Base-by-base conservation (phyloP, 2,888 invertebrate genomes). In the Scaptodrosophila latifasciaeformis region DNA sequence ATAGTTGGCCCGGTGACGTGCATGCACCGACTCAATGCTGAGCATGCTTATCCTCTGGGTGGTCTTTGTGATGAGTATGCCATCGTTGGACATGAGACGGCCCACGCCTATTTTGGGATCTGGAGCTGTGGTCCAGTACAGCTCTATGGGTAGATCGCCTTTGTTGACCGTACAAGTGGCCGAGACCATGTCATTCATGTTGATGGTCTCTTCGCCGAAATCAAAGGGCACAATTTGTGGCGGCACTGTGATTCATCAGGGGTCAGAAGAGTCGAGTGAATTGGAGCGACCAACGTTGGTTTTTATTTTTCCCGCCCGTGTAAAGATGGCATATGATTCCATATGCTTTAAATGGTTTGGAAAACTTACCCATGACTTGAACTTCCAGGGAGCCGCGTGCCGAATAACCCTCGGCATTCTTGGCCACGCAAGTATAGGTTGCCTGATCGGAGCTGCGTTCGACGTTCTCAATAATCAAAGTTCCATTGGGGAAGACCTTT, bases 291-390 rank as follows among this genome's bases (percentile, higher is more conserved):
- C 79, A 82, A 59, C 82, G 81, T 52, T 65, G 82, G 53, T n/a
- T n/a, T n/a, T n/a, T n/a, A n/a, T 51, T 54, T 34, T 31, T 34
- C 15, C 5, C 37, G 18, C 6, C 37, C 9, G 37, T 37, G 9
- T 17, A 37, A 17, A 37, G 15, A 12, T 37, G 9, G 42, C 4
- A 19, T 1, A 19, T 18, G 15, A 17, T 40, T 5, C 13, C 40
- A 40, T 9, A 1, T 17, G 1, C 31, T 18, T 12, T 12, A n/a
- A n/a, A n/a, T n/a, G n/a, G n/a, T n/a, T n/a, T 2, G 34, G 7
- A 54, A 21, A 49, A 91, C 96, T 93, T 90, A 97, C 97, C 97
- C 94, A 97, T 96, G 50, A 97, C 96, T 92, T 95, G 94, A 58
- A 97, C 93, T 90, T 96, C 96, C 56, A 97, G 90, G 27, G 93